These are phyloP conservation scores for Aplysina aerophoba DNA, from an alignment of 37 sponge, comb jelly and placozoan species.

Conservation along the genomic window DNA sequence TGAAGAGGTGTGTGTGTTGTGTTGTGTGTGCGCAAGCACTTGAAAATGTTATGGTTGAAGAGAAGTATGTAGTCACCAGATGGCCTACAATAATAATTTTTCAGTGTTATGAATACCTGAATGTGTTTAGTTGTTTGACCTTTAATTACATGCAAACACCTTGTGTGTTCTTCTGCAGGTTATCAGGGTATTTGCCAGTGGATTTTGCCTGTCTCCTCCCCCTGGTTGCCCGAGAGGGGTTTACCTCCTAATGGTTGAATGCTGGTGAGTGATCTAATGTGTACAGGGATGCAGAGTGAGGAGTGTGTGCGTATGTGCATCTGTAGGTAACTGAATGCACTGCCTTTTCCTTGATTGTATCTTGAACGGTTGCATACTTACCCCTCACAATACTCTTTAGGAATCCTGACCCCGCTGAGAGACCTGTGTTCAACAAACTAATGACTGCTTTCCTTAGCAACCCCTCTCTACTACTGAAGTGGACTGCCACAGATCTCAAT, in stretches of 20 bases:
- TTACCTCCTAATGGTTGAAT: slow-evolving; percentile 16
- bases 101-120: background rate
- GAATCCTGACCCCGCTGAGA: too few relatives aligned
- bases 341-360: background rate
- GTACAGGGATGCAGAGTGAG: background rate
- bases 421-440: too few relatives aligned
- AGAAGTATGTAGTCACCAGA: background rate
- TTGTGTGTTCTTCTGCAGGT: background rate
- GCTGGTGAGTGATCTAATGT: background rate
- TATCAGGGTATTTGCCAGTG: background rate
- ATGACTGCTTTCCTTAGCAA: too few relatives aligned
- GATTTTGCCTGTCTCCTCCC: slow-evolving; percentile 14
- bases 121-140: background rate
- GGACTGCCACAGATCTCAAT: too few relatives aligned
- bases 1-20: background rate
- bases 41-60: background rate
- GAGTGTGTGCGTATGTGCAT: background rate
- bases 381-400: too few relatives aligned
- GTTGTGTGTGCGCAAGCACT: background rate
- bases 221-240: background rate
- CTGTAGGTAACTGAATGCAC: background rate
- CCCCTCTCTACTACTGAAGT: too few relatives aligned
- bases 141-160: background rate
- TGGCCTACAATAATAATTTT: background rate
- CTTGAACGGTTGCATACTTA: too few relatives aligned